Conservation (phyloP, 2,797 vertebrate genomes). For the Sebastes steindachneri region DNA sequence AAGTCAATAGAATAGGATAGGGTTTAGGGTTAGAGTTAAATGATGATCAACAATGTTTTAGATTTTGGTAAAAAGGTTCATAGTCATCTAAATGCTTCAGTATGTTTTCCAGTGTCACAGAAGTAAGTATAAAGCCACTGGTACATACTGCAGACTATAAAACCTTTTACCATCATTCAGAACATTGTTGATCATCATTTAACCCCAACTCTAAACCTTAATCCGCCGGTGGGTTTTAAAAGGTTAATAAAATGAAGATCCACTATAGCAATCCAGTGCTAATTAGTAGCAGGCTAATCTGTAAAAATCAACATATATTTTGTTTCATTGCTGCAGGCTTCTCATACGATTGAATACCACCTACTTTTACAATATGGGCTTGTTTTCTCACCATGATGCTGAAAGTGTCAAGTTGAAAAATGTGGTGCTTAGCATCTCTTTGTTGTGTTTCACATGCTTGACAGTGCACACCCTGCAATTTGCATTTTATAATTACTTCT, state of each 20-base stretch:
- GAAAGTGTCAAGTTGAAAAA: conserved; percentile 75
- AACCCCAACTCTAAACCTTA: background rate
- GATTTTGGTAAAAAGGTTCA: too few relatives aligned
- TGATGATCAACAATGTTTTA: background rate
- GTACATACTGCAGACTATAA: background rate
- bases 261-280: conserved; percentile 7
- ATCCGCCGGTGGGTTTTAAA: background rate
- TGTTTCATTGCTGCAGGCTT: conserved; percentile 37
- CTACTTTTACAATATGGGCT: conserved; percentile 48
- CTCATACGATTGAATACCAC: conserved; percentile 52
- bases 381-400: conserved; percentile 50
- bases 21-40: background rate
- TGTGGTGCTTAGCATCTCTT: conserved; percentile 70
- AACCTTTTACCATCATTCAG: too few relatives aligned
- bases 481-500: conserved; percentile 86
- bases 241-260: background rate
- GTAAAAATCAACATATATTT: conserved; percentile 47
- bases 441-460: conserved; percentile 76
- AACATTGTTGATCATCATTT: too few relatives aligned
- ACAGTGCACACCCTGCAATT: conserved; percentile 77
- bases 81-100: background rate
- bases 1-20: background rate
- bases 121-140: too few relatives aligned
- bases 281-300: conserved; percentile 34
- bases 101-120: background rate